Percentiles rank a stretch among this genome's conserved stretches.
phyloP scores from a whole-genome alignment of 2,888 invertebrate genomes.

The Oscheius sp. region DNA sequence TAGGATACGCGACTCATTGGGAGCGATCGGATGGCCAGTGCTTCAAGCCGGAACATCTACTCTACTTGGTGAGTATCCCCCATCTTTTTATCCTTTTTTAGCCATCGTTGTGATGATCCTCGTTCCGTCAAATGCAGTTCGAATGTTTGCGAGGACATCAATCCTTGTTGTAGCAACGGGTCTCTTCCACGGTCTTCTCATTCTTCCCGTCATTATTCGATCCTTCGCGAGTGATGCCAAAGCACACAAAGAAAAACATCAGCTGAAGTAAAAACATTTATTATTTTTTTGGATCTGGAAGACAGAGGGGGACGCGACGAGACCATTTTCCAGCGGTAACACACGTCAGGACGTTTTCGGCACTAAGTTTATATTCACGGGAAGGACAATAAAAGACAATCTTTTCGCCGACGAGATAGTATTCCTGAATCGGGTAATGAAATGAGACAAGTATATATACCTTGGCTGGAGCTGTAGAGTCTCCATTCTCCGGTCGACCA shows the following conservation, averaged over 20 bases:
- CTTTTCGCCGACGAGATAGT: slow-evolving; percentile 65
- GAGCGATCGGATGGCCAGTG: slow-evolving; percentile 70
- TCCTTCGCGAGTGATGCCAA: slow-evolving; percentile 38
- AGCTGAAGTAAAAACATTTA: slow-evolving; percentile 1
- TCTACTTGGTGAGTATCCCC: slow-evolving; percentile 43
- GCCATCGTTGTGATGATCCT: slow-evolving; percentile 63
- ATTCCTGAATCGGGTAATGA: slow-evolving; percentile 35
- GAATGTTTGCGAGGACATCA: slow-evolving; percentile 68
- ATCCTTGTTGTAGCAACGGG: slow-evolving; percentile 67
- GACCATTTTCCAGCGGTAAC: slow-evolving; percentile 42
- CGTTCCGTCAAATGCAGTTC: slow-evolving; percentile 67
- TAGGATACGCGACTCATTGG: slow-evolving; percentile 63
- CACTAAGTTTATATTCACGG: slow-evolving; percentile 53
- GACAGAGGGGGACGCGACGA: slow-evolving; percentile 45
- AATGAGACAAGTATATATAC: not conserved
- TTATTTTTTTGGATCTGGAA: slow-evolving; percentile 33
- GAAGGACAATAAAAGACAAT: slow-evolving; percentile 65
- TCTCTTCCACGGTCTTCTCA: slow-evolving; percentile 67
- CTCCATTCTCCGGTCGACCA: slow-evolving; percentile 58
- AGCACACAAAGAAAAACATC: slow-evolving; percentile 28
- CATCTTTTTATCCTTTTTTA: slow-evolving; percentile 10
- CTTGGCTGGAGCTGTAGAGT: slow-evolving; percentile 56
- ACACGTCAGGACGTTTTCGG: slow-evolving; percentile 65
- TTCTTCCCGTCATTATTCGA: slow-evolving; percentile 66
- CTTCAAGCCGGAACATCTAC: slow-evolving; percentile 68